phyloP scores from a whole-genome alignment of 2,888 invertebrate species.

The Criorhina ranunculi region DNA sequence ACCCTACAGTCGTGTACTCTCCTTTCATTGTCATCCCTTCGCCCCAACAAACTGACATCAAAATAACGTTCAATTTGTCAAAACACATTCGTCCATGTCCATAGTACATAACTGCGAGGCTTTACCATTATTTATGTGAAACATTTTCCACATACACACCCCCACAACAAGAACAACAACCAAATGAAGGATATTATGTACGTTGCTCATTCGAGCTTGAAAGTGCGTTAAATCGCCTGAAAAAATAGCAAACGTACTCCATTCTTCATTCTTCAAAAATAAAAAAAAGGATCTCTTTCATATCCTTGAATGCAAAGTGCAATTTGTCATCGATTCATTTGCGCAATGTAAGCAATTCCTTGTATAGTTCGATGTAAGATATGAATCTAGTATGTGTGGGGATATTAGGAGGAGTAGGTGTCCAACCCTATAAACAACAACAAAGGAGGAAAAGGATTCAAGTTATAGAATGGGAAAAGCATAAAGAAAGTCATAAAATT shows the following conservation, averaged over 20 bases:
- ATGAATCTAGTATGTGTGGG: background rate
- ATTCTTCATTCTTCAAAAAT: constrained; percentile 19
- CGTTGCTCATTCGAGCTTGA: constrained; percentile 8
- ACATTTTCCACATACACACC: background rate
- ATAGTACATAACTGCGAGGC: background rate
- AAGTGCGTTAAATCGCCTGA: constrained; percentile 70
- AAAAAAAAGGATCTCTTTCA: constrained; percentile 16
- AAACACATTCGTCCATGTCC: constrained; percentile 3
- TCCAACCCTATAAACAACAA: background rate
- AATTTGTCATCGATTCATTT: constrained; percentile 53
- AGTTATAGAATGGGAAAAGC: background rate
- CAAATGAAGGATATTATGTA: background rate
- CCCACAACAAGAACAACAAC: background rate
- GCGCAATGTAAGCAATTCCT: constrained; percentile 21
- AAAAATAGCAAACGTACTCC: constrained; percentile 61
- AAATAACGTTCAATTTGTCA: constrained; percentile 20
- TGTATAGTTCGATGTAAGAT: constrained; percentile 1
- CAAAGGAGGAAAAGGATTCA: background rate
- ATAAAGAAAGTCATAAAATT: no score
- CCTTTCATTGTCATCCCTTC: background rate
- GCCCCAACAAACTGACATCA: constrained; percentile 20
- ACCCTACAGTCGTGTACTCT: background rate
- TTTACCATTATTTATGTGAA: background rate
- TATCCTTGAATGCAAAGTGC: constrained; percentile 43
- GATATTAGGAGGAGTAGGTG: background rate